Evolutionary conservation across 2,888 invertebrate species (phyloP).

Genomic region (Parascotia fuliginaria): DNA sequence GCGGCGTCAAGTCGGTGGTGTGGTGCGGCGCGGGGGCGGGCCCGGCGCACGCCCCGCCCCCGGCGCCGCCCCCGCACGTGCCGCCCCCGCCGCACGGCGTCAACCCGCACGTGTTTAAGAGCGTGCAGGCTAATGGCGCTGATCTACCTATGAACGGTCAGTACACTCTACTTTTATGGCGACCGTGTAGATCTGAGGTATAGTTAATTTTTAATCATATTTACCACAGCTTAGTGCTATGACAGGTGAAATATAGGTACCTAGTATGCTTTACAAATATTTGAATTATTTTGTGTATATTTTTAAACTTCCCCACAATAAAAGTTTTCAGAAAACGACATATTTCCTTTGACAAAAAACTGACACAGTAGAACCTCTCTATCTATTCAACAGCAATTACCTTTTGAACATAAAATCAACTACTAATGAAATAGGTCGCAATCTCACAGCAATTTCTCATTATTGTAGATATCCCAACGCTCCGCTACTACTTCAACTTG

Average conservation of each 20-base stretch:
- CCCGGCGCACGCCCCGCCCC: slow-evolving; percentile 26
- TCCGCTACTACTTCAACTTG: slow-evolving; percentile 89
- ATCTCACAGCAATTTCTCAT: background rate
- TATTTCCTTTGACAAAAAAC: no score
- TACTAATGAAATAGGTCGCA: background rate
- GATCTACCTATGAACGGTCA: slow-evolving; percentile 86
- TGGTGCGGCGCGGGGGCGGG: slow-evolving; percentile 51
- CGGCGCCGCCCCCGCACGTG: slow-evolving; percentile 42
- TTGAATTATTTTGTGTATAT: no score
- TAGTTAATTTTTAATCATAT: no score
- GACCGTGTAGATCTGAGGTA: no score
- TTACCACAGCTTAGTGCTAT: no score
- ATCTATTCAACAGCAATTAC: no score
- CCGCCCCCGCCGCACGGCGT: slow-evolving; percentile 57
- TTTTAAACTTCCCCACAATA: no score
- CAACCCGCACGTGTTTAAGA: slow-evolving; percentile 69
- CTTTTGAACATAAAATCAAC: no score
- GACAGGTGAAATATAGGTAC: no score
- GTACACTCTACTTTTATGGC: background rate
- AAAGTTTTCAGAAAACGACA: no score
- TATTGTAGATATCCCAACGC: slow-evolving; percentile 83
- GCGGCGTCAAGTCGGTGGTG: slow-evolving; percentile 64
- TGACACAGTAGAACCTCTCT: no score
- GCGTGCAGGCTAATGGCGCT: slow-evolving; percentile 80
- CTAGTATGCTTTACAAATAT: no score